Percentiles rank a stretch among this genome's conserved stretches.
phyloP scores from a whole-genome alignment of 2,888 invertebrate species.

The Machimus rusticus region DNA sequence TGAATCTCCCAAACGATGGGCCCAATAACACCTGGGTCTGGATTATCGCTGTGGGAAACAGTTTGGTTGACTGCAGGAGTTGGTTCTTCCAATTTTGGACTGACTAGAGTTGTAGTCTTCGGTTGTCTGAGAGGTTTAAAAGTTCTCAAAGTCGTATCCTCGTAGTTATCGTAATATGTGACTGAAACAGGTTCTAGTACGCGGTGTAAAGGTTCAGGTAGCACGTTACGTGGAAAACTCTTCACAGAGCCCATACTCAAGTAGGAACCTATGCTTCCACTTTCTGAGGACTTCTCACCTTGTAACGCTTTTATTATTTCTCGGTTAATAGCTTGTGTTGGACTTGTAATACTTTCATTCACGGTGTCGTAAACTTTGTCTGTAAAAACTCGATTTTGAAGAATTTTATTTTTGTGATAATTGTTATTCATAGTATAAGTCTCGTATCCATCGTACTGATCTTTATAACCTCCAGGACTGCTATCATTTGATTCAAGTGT shows the following conservation, averaged over 20 bases:
- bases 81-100: slow-evolving; percentile 49
- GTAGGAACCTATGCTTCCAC: slow-evolving; percentile 76
- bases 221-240: slow-evolving; percentile 79
- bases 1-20: slow-evolving; percentile 85
- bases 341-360: slow-evolving; percentile 49
- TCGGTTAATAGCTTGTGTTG: slow-evolving; percentile 59
- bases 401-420: slow-evolving; percentile 59
- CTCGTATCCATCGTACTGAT: slow-evolving; percentile 48
- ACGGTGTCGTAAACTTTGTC: slow-evolving; percentile 52
- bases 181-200: slow-evolving; percentile 82
- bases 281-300: slow-evolving; percentile 59
- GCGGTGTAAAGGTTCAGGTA: slow-evolving; percentile 79
- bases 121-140: slow-evolving; percentile 51
- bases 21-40: slow-evolving; percentile 84
- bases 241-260: slow-evolving; percentile 87
- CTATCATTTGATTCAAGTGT: slow-evolving; percentile 53
- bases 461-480: slow-evolving; percentile 51
- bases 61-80: slow-evolving; percentile 53
- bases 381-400: slow-evolving; percentile 55
- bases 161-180: slow-evolving; percentile 70
- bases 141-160: slow-evolving; percentile 52
- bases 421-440: slow-evolving; percentile 60
- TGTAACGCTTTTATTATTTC: slow-evolving; percentile 57
- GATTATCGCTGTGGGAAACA: slow-evolving; percentile 76
- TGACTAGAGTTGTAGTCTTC: slow-evolving; percentile 54